Conservation (phyloP, 2,888 invertebrate genomes). For the Xylota segnis region DNA sequence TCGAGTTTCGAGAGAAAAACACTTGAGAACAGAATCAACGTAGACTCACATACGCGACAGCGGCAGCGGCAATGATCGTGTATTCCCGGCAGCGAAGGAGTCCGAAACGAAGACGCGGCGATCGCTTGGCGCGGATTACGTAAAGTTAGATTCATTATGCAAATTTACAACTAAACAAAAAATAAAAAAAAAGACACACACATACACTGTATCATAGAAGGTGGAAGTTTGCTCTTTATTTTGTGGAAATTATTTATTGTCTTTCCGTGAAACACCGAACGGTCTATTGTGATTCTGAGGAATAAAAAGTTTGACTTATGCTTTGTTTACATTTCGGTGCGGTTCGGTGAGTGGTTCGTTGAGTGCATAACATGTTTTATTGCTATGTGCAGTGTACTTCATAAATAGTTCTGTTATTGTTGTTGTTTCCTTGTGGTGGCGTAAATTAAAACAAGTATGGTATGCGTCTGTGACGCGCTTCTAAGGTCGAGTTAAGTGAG, state of each 20-base stretch:
- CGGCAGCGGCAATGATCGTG: constrained; percentile 45
- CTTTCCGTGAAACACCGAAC: constrained; percentile 43
- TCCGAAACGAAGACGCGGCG: constrained; percentile 59
- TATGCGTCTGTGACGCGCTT: constrained; percentile 37
- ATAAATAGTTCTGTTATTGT: constrained; percentile 45
- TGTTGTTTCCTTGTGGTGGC: constrained; percentile 46
- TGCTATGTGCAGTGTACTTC: constrained; percentile 37
- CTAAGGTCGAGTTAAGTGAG: constrained; percentile 58
- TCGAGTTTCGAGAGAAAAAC: constrained; percentile 44
- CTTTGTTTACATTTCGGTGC: constrained; percentile 72
- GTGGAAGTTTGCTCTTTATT: constrained; percentile 38
- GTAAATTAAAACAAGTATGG: constrained; percentile 15
- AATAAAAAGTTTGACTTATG: constrained; percentile 56
- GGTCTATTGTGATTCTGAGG: constrained; percentile 44
- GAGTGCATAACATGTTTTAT: constrained; percentile 69
- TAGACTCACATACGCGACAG: constrained; percentile 24
- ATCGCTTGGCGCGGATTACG: constrained; percentile 67
- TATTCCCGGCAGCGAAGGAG: constrained; percentile 44
- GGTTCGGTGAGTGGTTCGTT: constrained; percentile 70
- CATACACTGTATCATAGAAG: not conserved
- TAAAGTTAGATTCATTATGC: constrained; percentile 69
- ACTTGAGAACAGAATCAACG: constrained; percentile 67
- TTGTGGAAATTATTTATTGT: constrained; percentile 36
- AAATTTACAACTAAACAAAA: constrained; percentile 49
- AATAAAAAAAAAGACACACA: constrained; percentile 23